Percentiles rank a stretch among this genome's conserved stretches.
Evolutionary conservation across 2,113 vertebrate genomes (phyloP).

Genomic region (Silurus glanis): DNA sequence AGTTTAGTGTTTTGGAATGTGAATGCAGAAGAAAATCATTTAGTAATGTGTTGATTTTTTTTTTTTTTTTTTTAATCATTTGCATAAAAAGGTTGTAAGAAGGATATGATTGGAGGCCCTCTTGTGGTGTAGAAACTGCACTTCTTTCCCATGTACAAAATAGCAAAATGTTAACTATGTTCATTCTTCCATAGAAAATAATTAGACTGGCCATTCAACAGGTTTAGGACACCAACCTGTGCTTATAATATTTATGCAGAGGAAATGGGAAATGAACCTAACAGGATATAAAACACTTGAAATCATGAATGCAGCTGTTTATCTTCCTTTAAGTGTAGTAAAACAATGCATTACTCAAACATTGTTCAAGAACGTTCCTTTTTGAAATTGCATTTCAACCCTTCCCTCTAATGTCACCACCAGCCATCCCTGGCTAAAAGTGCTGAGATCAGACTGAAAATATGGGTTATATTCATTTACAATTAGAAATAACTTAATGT

Average conservation of each 20-base stretch:
- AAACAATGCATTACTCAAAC: background rate
- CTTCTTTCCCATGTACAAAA: background rate
- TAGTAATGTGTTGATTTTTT: too few relatives aligned
- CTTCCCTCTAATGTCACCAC: background rate
- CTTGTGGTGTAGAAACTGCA: background rate
- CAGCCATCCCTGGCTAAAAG: background rate
- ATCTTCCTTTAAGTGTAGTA: background rate
- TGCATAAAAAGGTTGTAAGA: background rate
- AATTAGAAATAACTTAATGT: background rate
- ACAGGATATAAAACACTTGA: background rate
- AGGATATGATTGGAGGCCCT: background rate
- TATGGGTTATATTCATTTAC: background rate
- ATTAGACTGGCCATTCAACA: background rate
- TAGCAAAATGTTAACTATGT: background rate
- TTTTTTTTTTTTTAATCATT: background rate
- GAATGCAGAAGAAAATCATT: background rate
- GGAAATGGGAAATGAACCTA: background rate
- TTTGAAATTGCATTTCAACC: background rate
- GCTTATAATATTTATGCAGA: background rate
- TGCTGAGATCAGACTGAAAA: background rate
- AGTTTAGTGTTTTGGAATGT: background rate
- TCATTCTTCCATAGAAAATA: background rate
- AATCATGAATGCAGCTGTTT: background rate
- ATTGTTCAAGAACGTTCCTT: too few relatives aligned
- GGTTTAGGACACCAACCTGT: too few relatives aligned